Base-by-base conservation (phyloP, 1,140 invertebrate species). In the Achroia grisella region DNA sequence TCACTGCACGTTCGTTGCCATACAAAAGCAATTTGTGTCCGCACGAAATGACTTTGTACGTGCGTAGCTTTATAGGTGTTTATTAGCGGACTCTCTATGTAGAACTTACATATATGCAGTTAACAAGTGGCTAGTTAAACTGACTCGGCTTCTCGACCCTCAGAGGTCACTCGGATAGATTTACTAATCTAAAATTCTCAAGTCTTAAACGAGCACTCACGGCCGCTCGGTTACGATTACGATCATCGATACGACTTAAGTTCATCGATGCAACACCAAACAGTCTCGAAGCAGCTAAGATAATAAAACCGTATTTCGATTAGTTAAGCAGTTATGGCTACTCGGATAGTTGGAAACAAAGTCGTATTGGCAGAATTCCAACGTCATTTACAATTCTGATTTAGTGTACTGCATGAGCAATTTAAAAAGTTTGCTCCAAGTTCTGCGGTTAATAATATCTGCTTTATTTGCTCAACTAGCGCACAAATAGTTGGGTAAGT, bases 21-120 rank as follows among this genome's bases (percentile, higher is more conserved):
- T 79, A 82, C 78, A 79, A 82, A 82, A 77, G 70, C 75, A 78
- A 82, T 82, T 79, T 82, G 72, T 82, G 78, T 78, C 65, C 70
- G 70, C 74, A 79, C 70, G 71, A 62, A 77, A 65, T 67, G 70
- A 57, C 56, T 64, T 62, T 53, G 75, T 78, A 78, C 75, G 71
- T 82, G 78, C 66, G 69, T 70, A 36, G 71, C 71, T 52, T 78
- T 57, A 57, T 71, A 79, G 73, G 71, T 71, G 74, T 78, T 76
- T 81, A 81, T 81, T 78, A 81, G 59, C 55, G 65, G 12, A 17
- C 45, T 53, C 58, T 55, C 53, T 59, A 54, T 48, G 6, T 37
- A 14, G n/a, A 1, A 35, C 10, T 9, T 23, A 28, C 42, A 44
- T 34, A 33, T 37, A 13, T 8, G 6, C n/a, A 10, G 14, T n/a